Conservation (phyloP, 2,113 vertebrate genomes). For the Mastomys natalensis region DNA sequence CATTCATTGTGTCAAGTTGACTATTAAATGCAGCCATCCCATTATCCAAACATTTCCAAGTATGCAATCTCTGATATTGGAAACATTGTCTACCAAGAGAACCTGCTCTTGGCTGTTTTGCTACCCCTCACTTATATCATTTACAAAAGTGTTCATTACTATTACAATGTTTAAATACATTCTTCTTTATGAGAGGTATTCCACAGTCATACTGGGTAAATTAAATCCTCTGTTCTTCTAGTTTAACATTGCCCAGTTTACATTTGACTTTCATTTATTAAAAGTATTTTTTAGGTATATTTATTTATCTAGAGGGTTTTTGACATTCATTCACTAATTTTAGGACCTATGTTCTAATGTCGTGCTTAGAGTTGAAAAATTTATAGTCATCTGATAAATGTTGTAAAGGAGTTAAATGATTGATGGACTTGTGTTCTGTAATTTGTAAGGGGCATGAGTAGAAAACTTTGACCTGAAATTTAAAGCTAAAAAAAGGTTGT, state of each 20-base stretch:
- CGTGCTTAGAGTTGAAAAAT: background rate
- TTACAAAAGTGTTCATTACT: background rate
- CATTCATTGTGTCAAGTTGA: background rate
- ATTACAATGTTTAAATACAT: background rate
- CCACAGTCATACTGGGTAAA: background rate
- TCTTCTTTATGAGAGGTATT: background rate
- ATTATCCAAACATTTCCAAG: background rate
- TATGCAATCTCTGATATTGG: background rate
- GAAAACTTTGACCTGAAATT: conserved; percentile 44
- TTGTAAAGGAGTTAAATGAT: background rate
- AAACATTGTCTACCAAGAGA: background rate
- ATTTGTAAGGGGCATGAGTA: background rate
- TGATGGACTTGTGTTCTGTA: background rate
- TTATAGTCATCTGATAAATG: background rate
- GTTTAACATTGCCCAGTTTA: background rate
- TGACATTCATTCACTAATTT: background rate
- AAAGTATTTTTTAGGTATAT: background rate
- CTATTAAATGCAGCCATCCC: background rate
- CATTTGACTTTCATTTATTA: background rate
- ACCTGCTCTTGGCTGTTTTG: background rate
- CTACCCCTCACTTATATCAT: background rate
- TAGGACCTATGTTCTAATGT: background rate
- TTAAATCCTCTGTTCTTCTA: background rate
- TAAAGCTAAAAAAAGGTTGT: background rate
- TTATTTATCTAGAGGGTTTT: background rate